These are phyloP conservation scores for Clanis bilineata DNA, from an alignment of 2,888 invertebrate species.

Conservation along the genomic window DNA sequence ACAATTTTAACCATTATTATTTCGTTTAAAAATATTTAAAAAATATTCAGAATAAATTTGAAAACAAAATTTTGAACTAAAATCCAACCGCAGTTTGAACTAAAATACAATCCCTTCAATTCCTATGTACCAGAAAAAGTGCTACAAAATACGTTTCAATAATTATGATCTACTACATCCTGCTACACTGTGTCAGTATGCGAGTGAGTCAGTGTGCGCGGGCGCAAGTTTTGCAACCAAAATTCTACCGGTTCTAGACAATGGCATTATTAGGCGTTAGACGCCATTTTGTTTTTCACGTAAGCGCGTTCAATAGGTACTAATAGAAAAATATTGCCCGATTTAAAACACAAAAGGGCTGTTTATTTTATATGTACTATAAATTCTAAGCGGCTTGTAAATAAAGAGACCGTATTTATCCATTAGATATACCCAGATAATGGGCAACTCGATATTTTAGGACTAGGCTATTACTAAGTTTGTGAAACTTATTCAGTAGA, in stretches of 20 bases:
- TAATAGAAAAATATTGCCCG: conserved; percentile 17
- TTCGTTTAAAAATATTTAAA: too few species aligned
- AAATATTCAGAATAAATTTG: too few species aligned
- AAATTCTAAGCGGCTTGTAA: background rate
- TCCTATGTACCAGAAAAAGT: background rate
- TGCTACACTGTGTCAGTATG: conserved; percentile 34
- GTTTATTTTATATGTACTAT: conserved; percentile 10
- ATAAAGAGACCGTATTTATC: background rate
- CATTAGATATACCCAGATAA: background rate
- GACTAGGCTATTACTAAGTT: background rate
- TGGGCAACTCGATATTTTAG: background rate
- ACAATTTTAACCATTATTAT: too few species aligned
- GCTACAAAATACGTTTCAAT: background rate
- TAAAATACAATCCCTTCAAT: too few species aligned
- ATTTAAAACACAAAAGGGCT: conserved; percentile 4
- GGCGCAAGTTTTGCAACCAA: conserved; percentile 77
- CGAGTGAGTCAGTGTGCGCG: conserved; percentile 69
- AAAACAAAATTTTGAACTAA: too few species aligned
- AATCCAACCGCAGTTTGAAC: too few species aligned
- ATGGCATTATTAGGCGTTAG: conserved; percentile 75
- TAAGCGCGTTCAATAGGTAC: conserved; percentile 3
- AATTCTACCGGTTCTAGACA: conserved; percentile 80
- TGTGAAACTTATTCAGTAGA: too few species aligned
- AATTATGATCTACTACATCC: conserved; percentile 26
- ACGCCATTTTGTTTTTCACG: conserved; percentile 69